Conservation (phyloP, 2,888 invertebrate genomes). For the Harpagoxenus sublaevis region DNA sequence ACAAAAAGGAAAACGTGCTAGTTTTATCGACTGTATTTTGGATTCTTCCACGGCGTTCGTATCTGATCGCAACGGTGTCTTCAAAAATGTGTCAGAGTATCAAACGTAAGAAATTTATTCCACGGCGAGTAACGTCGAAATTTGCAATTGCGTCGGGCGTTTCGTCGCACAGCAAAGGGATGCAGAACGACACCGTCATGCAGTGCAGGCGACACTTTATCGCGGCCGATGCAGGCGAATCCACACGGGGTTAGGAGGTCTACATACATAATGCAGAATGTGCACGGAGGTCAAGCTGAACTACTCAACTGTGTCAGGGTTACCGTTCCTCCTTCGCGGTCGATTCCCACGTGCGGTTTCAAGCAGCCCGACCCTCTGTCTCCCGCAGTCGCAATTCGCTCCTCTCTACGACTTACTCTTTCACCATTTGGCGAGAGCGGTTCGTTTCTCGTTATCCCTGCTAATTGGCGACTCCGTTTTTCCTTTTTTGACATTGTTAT, state of each 20-base stretch:
- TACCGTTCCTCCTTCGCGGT: slow-evolving; percentile 67
- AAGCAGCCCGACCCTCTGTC: slow-evolving; percentile 29
- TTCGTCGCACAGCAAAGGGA: slow-evolving; percentile 18
- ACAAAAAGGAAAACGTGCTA: background rate
- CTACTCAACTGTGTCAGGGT: slow-evolving; percentile 84
- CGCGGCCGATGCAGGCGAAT: slow-evolving; percentile 57
- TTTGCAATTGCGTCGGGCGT: slow-evolving; percentile 21
- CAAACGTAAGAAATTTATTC: slow-evolving; percentile 11
- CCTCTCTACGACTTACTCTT: slow-evolving; percentile 49
- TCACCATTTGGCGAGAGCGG: slow-evolving; percentile 50
- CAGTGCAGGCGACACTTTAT: slow-evolving; percentile 34
- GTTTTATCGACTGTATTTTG: background rate
- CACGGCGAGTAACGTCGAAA: background rate
- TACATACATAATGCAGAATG: slow-evolving; percentile 81
- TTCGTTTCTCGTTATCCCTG: slow-evolving; percentile 74
- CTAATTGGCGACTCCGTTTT: slow-evolving; percentile 75
- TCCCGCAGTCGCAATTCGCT: slow-evolving; percentile 17
- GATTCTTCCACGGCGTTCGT: too few species aligned
- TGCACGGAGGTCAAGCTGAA: slow-evolving; percentile 73
- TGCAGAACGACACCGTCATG: slow-evolving; percentile 41
- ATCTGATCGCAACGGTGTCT: background rate
- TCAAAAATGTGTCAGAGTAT: background rate
- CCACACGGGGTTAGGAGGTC: slow-evolving; percentile 78
- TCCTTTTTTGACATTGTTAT: slow-evolving; percentile 67
- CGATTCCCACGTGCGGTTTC: slow-evolving; percentile 69